Evolutionary conservation across 2,797 vertebrate genomes (phyloP), one percentile per base, ranked within the genome.

Genomic region (Spea hammondii): DNA sequence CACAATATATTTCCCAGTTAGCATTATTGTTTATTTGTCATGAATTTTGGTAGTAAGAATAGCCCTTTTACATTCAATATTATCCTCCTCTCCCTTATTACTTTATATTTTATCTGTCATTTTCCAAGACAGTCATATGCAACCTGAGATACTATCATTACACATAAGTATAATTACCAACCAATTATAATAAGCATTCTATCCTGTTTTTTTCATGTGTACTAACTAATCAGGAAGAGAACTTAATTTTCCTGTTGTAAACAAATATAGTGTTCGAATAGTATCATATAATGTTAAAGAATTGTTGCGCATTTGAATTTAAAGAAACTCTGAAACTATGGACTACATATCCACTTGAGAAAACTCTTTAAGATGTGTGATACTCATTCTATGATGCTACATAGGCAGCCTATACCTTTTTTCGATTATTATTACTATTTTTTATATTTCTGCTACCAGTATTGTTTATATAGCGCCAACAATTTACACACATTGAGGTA

Each of bases 61-160:
- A 74, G 72, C 49, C 59, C 17, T 73, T 70, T 49, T 64, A 70
- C 32, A 65, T 74, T 62, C 32, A 70, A 49, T 57, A 55, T 69
- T 60, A 32, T 79, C 49, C 77, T 65, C 74, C 72, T 79, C 47
- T 72, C 68, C 76, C 60, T 80, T 72, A 76, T 80, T 68, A 72
- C 74, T 76, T 72, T 74, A 81, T 81, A 77, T 81, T 81, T 81
- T 73, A 77, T 77, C 62, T 76, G 69, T 81, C 79, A 76, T 77
- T 68, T 32, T 72, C 69, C n/a, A n/a, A 72, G 74, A 72, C 69
- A 77, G 64, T 72, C 60, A 62, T 54, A 59, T 72, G 69, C 54
- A 76, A 81, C 68, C 74, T 68, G 69, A 76, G 69, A 77, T 64
- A 32, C 6, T 76, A 76, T 81, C 79, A 81, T 77, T 81, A 72